Evolutionary conservation across 2,888 invertebrate species (phyloP), one percentile per base, ranked within the genome.

Genomic region (Hemithea aestivaria): DNA sequence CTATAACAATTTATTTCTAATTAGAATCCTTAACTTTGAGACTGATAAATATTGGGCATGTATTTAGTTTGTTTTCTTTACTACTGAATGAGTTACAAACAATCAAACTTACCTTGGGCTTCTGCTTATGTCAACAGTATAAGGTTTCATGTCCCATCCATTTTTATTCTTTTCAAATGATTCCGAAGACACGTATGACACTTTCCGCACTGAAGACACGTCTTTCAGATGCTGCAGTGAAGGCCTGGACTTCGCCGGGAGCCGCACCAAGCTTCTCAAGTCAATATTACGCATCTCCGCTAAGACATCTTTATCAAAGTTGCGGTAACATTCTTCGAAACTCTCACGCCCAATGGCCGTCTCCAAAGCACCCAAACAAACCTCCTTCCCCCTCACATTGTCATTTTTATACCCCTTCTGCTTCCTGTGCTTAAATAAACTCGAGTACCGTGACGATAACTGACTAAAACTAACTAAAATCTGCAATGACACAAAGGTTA

Each of bases 401-500:
- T 75, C 76, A 46, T 51, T 72, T 61, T 66, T 79, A 10, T 60
- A 64, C 44, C 58, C 63, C 46, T 47, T 72, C 24, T 84, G 78
- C 58, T 83, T 87, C 40, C 79, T 75, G 43, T 80, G 75, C 53
- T 78, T 87, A 50, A 87, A 84, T 61, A 81, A 54, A 64, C 73
- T 73, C 40, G 82, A 68, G 57, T 85, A 87, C 48, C 87, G 71
- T 42, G 82, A 64, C 44, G 87, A 81, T 64, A 88, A 57, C 59
- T 87, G 88, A 53, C 81, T 83, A 73, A 87, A 78, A 77, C 76
- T 85, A 73, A 87, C 76, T 72, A 88, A 74, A 73, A 87, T 77
- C 88, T 88, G 81, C 58, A 84, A 85, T 62, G 73, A 71, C 63
- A 67, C 60, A 54, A 75, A 77, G 77, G 76, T 77, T 77, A 77